Conservation (phyloP, 2,113 vertebrate species). For the Anseranas semipalmata region DNA sequence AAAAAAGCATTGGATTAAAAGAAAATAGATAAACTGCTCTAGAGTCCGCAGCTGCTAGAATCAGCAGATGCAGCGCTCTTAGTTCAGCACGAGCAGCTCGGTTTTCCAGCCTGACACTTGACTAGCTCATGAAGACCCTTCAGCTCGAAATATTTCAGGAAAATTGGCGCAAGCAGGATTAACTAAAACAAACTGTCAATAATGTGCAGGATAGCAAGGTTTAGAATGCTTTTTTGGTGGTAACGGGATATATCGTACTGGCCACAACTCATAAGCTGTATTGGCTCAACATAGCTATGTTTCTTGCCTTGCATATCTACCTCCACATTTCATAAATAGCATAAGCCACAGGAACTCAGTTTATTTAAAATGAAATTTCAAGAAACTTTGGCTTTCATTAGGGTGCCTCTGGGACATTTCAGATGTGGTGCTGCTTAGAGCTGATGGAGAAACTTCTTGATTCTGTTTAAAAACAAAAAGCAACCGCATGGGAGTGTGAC, state of each 20-base stretch:
- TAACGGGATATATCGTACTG: not conserved
- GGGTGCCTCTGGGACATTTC: not conserved
- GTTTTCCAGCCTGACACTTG: not conserved
- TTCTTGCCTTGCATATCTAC: not conserved
- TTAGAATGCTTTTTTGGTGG: not conserved
- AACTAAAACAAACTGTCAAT: not conserved
- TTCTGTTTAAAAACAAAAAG: not conserved
- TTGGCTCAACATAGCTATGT: not conserved
- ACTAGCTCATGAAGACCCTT: not conserved
- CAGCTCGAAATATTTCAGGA: not conserved
- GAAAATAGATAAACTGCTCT: not conserved
- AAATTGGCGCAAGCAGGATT: not conserved
- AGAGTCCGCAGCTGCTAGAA: not conserved
- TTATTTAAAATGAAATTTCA: not conserved
- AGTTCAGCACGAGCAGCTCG: not conserved
- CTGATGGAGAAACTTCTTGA: not conserved
- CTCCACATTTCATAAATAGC: not conserved
- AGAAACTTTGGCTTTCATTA: not conserved
- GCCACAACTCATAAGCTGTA: not conserved
- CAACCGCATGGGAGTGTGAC: not conserved
- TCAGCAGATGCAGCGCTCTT: not conserved
- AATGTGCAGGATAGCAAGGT: not conserved
- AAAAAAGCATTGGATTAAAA: not conserved
- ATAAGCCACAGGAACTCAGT: not conserved
- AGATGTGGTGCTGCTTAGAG: not conserved